These are phyloP conservation scores for Leucoraja erinaceus DNA, from an alignment of 2,113 vertebrate species.

Conservation along the genomic window DNA sequence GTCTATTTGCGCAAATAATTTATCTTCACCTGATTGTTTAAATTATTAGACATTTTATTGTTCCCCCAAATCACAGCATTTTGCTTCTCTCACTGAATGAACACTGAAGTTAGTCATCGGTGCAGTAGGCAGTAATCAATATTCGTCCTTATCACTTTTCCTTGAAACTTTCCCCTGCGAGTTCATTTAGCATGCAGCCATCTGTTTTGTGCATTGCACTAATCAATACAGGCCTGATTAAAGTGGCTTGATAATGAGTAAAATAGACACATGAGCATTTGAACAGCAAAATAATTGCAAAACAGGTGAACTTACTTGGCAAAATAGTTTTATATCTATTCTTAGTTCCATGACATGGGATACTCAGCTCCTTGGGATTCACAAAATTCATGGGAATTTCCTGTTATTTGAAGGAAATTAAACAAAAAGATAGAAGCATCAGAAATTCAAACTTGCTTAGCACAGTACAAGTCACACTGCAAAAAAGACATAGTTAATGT, in stretches of 20 bases:
- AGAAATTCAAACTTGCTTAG: conserved; percentile 11
- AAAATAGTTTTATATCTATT: conserved; percentile 95
- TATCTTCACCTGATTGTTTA: background rate
- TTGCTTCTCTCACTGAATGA: background rate
- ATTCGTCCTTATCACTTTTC: background rate
- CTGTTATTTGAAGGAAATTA: conserved; percentile 52
- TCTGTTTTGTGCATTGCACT: background rate
- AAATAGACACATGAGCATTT: background rate
- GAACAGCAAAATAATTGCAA: background rate
- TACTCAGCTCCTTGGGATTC: conserved; percentile 87
- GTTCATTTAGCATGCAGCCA: background rate
- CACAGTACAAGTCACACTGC: background rate
- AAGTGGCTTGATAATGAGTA: background rate
- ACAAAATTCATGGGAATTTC: conserved; percentile 99
- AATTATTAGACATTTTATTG: background rate
- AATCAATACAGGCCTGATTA: background rate
- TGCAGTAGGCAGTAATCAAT: background rate
- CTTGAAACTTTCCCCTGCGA: background rate
- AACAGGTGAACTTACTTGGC: conserved; percentile 76
- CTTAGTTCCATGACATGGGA: conserved; percentile 86
- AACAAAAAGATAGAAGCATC: background rate
- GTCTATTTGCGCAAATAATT: background rate
- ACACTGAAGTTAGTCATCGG: background rate
- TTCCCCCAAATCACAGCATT: background rate
- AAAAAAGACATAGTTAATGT: background rate